Conservation (phyloP, 2,797 vertebrate species). For the Megaceryle alcyon region DNA sequence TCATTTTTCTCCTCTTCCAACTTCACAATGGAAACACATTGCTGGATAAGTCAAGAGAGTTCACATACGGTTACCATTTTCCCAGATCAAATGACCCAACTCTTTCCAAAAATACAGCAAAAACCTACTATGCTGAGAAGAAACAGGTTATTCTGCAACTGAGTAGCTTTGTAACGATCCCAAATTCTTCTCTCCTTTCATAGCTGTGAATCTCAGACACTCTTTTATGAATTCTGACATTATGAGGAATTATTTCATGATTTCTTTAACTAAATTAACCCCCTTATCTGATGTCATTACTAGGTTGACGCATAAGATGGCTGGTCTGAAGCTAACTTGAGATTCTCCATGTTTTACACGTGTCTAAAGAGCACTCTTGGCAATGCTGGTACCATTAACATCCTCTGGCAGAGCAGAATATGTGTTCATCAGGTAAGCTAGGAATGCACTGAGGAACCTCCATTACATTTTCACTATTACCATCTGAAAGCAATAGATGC, state of each 20-base stretch:
- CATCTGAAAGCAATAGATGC: neutral
- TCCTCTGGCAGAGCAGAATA: neutral
- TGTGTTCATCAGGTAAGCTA: neutral
- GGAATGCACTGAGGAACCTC: neutral
- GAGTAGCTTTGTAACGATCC: neutral
- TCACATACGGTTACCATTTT: neutral
- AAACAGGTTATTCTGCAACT: neutral
- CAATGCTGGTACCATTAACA: neutral
- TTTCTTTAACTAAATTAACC: neutral
- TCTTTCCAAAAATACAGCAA: neutral
- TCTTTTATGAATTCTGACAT: neutral
- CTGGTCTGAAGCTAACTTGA: neutral
- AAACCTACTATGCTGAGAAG: neutral
- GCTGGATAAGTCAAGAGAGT: neutral
- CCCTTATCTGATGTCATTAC: neutral
- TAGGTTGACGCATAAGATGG: neutral
- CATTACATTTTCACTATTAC: neutral
- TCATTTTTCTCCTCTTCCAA: neutral
- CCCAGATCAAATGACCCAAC: neutral
- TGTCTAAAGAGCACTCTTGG: neutral
- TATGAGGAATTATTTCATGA: neutral
- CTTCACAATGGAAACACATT: neutral
- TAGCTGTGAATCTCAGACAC: neutral
- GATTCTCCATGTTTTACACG: neutral
- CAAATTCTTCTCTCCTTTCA: neutral